Evolutionary conservation across 2,888 invertebrate genomes (phyloP).

Genomic region (Cheilosia variabilis): DNA sequence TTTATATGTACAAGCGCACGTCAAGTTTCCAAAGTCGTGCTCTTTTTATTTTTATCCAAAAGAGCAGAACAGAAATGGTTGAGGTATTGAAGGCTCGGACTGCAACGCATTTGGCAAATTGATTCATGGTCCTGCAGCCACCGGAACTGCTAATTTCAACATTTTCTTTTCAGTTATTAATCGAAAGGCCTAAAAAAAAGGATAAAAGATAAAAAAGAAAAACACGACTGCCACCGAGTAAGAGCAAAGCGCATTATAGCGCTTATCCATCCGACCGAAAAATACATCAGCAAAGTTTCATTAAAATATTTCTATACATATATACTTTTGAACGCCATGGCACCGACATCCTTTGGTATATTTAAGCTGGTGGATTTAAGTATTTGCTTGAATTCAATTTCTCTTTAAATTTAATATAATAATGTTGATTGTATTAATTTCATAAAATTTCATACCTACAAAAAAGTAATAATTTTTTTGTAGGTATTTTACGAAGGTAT

Average conservation of each 20-base stretch:
- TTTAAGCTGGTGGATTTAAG: slow-evolving; percentile 48
- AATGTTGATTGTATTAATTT: slow-evolving; percentile 56
- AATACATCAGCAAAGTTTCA: slow-evolving; percentile 73
- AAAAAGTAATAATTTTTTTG: too few species aligned
- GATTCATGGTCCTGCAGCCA: slow-evolving; percentile 64
- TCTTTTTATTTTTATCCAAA: slow-evolving; percentile 43
- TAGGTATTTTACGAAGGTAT: not conserved
- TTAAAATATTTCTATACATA: slow-evolving; percentile 52
- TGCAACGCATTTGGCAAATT: slow-evolving; percentile 73
- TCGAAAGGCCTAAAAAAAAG: slow-evolving; percentile 50
- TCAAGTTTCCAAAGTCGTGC: slow-evolving; percentile 11
- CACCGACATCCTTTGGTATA: slow-evolving; percentile 10
- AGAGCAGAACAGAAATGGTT: slow-evolving; percentile 30
- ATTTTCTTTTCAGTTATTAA: slow-evolving; percentile 72
- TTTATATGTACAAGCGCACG: slow-evolving; percentile 1
- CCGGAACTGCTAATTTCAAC: slow-evolving; percentile 67
- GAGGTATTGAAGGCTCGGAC: slow-evolving; percentile 47
- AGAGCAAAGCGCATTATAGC: slow-evolving; percentile 67
- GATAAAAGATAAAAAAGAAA: slow-evolving; percentile 21
- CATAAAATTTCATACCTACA: too few species aligned
- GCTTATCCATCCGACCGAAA: slow-evolving; percentile 70
- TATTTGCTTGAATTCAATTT: slow-evolving; percentile 56
- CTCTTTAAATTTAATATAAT: slow-evolving; percentile 64
- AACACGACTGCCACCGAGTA: slow-evolving; percentile 29
- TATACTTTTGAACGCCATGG: slow-evolving; percentile 1